These are phyloP conservation scores for Etheostoma spectabile DNA, from an alignment of 2,113 vertebrate genomes.

Conservation along the genomic window DNA sequence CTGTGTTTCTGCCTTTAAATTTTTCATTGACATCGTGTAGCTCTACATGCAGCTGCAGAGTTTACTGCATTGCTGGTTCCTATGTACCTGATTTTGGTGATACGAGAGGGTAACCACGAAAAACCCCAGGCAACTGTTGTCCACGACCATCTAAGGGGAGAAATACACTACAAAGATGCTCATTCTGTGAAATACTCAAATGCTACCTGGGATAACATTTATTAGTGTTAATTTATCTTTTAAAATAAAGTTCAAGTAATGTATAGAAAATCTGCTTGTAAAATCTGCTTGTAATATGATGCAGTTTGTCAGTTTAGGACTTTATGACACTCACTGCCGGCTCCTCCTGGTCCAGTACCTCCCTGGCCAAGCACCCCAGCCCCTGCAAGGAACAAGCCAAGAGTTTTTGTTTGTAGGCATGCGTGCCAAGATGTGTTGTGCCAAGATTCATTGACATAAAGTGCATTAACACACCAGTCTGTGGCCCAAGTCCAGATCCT, in stretches of 20 bases:
- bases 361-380: slow-evolving; percentile 74
- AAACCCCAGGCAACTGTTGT: slow-evolving; percentile 76
- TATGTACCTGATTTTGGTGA: slow-evolving; percentile 78
- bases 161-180: slow-evolving; percentile 19
- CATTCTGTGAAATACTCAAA: not conserved
- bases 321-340: slow-evolving; percentile 56
- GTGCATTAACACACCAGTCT: slow-evolving; percentile 61
- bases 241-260: not conserved
- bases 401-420: slow-evolving; percentile 1
- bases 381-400: slow-evolving; percentile 41
- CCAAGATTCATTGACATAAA: not conserved
- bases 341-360: slow-evolving; percentile 66
- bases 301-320: slow-evolving; percentile 8
- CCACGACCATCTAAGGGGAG: slow-evolving; percentile 71
- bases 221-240: not conserved
- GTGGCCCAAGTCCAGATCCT: slow-evolving; percentile 76
- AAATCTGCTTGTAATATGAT: not conserved
- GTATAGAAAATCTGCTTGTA: not conserved
- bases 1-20: not conserved
- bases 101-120: slow-evolving; percentile 81
- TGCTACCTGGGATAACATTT: not conserved
- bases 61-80: not conserved
- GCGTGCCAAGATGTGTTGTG: not conserved
- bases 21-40: not conserved
- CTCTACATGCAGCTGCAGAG: not conserved